Evolutionary conservation across 2,888 invertebrate species (phyloP), one percentile per base, ranked within the genome.

Genomic region (Eueremaeus valkanovi): DNA sequence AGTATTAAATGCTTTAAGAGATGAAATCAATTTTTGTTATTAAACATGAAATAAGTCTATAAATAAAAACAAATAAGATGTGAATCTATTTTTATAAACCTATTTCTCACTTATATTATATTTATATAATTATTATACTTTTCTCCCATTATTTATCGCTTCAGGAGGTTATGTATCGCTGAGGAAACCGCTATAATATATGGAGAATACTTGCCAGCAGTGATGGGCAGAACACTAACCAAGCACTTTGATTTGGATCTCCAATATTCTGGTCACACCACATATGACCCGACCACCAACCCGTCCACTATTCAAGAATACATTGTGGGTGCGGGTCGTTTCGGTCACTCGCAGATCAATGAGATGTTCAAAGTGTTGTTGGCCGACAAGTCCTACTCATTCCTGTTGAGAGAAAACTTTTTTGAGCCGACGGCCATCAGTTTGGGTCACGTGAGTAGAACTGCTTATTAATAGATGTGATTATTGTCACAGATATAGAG

Each of bases 141-240:
- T 24, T 42, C 40, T 51, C n/a, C 18, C 5, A 31, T 11, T 18
- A 21, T 11, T 21, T 49, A 2, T 36, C 13, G 1, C 18, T 29
- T 36, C n/a, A 85, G 79, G 31, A 77, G 78, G 11, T 55, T 79
- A 61, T 66, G 73, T 31, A 77, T 77, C 18, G 79, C 78, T 42
- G 72, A 76, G n/a, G 76, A 76, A n/a, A 76, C 75, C n/a, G 74
- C 40, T 27, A 78, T 78, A 6, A 78, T 76, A 36, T 79, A 76
- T 72, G 77, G 75, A 1, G 73, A 77, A 40, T 79, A 79, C 36
- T 73, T 79, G 13, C 78, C 79, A 1, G 76, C 78, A 45, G 73
- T 79, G 16, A 75, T 79, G 5, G 77, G 77, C 8, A 74, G 75
- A 63, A 78, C 78, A 0, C 72, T 79, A 21, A 73, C 75, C 21